Evolutionary conservation across 2,113 vertebrate species (phyloP), one percentile per base, ranked within the genome.

Genomic region (Cynopterus brachyotis): DNA sequence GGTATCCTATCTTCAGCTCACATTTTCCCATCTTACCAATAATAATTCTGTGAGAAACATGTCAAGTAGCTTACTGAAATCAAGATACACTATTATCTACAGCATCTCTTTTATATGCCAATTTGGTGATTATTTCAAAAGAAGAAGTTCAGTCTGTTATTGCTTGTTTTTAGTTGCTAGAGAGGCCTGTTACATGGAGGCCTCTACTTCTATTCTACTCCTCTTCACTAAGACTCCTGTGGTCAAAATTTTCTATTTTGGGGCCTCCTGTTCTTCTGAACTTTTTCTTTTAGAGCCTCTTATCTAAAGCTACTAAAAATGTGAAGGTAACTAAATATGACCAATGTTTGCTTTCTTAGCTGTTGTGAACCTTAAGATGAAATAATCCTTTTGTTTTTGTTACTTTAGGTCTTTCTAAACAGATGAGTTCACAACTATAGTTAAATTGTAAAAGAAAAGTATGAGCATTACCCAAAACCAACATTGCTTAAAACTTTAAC

Each of bases 401-500:
- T 76, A 83, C 28, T 96, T 87, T 45, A 60, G 28, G 62, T 84
- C 32, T 53, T 88, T 95, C 13, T 76, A 88, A 87, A 78, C 32
- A 97, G 57, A 55, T 64, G 57, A 96, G 53, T 59, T 94, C 72
- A 82, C 6, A 87, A 81, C 19, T 83, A 64, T 26, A 86, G 40
- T 50, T 92, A 78, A 85, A 88, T 57, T 93, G 82, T 88, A 91
- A 92, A 20, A 96, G 66, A 69, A 89, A 95, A 85, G 84, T 86
- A 28, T 97, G 76, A 94, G 28, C n/a, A 45, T 94, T 95, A 93
- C 67, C 53, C 59, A 66, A 95, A 79, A 93, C 37, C 50, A 96
- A 89, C 9, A 64, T 12, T 76, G 66, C 50, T 96, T 94, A 82
- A 94, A 96, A 91, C 40, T 93, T 91, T 89, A 97, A 91, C 32